Base-by-base conservation (phyloP, 2,888 invertebrate species). In the Bimastos eiseni region DNA sequence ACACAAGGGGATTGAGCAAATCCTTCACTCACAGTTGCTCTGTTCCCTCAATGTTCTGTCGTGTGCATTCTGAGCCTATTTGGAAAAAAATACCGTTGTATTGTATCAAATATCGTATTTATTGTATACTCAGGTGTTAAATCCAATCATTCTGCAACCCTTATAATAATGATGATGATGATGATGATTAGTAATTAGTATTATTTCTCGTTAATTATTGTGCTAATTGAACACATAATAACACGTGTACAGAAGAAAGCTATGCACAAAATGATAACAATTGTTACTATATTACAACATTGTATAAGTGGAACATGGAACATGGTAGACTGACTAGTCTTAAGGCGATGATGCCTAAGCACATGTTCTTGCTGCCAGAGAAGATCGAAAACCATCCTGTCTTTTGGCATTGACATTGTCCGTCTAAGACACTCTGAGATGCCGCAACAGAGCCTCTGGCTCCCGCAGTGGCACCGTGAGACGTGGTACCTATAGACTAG, bases 311-410 rank as follows among this genome's bases (percentile, higher is more conserved):
- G 21, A 30, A 86, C 86, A 36, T 37, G 13, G 17, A n/a, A 36
- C 5, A 15, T 36, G n/a, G 34, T 83, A 83, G 11, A 83, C 8
- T n/a, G 17, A n/a, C n/a, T 83, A 83, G n/a, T n/a, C n/a, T n/a
- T n/a, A n/a, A n/a, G n/a, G n/a, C 13, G 84, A n/a, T 37, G 44
- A 36, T 36, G 88, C 83, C 34, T 86, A 84, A 36, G 88, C 89
- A 17, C n/a, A 8, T 83, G 41, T 49, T 30, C 17, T 91, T 83
- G 55, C 19, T 49, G n/a, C 89, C 89, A 19, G 30, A 21, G 41
- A 70, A 70, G 70, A 70, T n/a, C n/a, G 70, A 70, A n/a, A n/a
- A 70, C 70, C 30, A 70, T n/a, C 70, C 70, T 70, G 30, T n/a
- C 70, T 70, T 70, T n/a, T 13, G n/a, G n/a, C 49, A 49, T 3